A percentile compares a stretch with the other conserved stretches of the same genome.
phyloP scores from a whole-genome alignment of 2,888 invertebrate genomes.

The Timema cristinae region DNA sequence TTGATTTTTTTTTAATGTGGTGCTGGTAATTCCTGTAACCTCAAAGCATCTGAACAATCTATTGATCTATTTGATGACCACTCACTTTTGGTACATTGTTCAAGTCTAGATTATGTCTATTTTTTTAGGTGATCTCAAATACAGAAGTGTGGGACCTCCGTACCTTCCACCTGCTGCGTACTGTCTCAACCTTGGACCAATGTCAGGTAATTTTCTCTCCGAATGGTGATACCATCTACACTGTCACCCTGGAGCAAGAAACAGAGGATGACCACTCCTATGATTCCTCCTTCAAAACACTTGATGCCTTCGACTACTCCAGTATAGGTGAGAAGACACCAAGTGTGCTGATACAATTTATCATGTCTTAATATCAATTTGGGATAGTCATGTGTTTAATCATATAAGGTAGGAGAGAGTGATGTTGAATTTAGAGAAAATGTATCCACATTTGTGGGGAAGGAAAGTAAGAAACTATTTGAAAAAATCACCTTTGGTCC shows the following conservation, averaged over 20 bases:
- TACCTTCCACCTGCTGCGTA: constrained; percentile 89
- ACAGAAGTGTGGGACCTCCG: constrained; percentile 98
- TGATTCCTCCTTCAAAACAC: constrained; percentile 90
- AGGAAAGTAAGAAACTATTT: too few relatives aligned
- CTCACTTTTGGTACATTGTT: not conserved
- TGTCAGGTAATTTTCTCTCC: constrained; percentile 87
- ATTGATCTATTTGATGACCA: too few relatives aligned
- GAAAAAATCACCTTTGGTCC: too few relatives aligned
- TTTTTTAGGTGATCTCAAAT: constrained; percentile 79
- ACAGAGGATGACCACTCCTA: constrained; percentile 63
- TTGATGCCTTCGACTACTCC: constrained; percentile 91
- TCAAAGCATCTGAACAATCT: too few relatives aligned
- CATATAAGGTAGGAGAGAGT: too few relatives aligned
- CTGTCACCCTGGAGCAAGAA: constrained; percentile 73
- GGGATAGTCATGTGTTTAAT: too few relatives aligned
- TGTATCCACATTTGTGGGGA: too few relatives aligned
- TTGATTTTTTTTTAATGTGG: too few relatives aligned
- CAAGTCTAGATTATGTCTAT: not conserved
- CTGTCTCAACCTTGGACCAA: constrained; percentile 90
- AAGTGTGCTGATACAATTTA: too few relatives aligned
- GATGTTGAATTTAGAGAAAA: too few relatives aligned
- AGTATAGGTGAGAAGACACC: constrained; percentile 67
- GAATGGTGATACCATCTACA: constrained; percentile 82
- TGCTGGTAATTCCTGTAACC: too few relatives aligned
- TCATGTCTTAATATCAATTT: too few relatives aligned